These are phyloP conservation scores for Aldabrachelys gigantea DNA, from an alignment of 2,113 vertebrate species.

Conservation along the genomic window DNA sequence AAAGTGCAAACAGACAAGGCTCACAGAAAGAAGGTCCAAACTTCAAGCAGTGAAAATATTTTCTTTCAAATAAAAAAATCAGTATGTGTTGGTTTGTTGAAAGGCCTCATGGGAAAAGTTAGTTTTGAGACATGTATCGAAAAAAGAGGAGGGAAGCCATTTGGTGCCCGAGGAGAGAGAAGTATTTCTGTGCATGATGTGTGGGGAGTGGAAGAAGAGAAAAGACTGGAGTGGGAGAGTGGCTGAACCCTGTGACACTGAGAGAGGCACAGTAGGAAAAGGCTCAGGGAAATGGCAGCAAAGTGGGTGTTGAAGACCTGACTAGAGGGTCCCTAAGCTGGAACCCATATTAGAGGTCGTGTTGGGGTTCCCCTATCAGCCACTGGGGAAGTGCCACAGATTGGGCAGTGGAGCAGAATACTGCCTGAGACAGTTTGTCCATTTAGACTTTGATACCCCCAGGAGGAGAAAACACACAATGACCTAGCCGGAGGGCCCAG, in stretches of 20 bases:
- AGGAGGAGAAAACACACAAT: background rate
- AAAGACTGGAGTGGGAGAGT: background rate
- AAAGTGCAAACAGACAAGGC: constrained; percentile 6
- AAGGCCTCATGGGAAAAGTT: constrained; percentile 35
- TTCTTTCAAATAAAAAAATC: constrained; percentile 40
- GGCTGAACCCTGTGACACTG: background rate
- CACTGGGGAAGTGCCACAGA: background rate
- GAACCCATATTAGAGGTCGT: background rate
- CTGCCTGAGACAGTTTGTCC: background rate
- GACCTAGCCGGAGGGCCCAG: background rate
- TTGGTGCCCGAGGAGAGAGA: background rate
- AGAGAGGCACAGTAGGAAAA: background rate
- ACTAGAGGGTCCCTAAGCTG: background rate
- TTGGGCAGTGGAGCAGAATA: background rate
- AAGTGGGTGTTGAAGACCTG: background rate
- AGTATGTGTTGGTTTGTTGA: background rate
- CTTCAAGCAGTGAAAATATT: constrained; percentile 37
- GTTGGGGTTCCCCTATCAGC: background rate
- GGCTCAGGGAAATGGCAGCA: background rate
- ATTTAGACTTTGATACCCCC: background rate
- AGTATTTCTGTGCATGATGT: background rate
- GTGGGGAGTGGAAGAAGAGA: background rate
- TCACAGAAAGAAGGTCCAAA: constrained; percentile 45
- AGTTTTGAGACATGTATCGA: constrained; percentile 56
- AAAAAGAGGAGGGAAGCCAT: background rate